A percentile compares a stretch with the other conserved stretches of the same genome.
Conservation (phyloP, 2,888 invertebrate genomes). For the Allygus modestus region DNA sequence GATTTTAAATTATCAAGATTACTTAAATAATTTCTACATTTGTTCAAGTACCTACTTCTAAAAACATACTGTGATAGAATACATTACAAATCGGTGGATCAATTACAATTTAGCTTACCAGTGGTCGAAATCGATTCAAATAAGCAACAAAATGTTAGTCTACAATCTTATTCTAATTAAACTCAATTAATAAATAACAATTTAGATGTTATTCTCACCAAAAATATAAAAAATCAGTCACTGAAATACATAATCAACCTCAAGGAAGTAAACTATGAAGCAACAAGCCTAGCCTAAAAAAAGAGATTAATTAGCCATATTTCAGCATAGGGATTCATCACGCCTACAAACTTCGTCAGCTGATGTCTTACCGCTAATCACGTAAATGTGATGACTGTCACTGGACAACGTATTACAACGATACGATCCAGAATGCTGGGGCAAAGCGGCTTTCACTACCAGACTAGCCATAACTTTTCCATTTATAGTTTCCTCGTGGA, state of each 20-base stretch:
- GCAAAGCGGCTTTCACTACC: constrained; percentile 66
- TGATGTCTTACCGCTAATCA: constrained; percentile 69
- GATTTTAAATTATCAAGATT: too few species aligned
- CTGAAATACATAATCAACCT: not conserved
- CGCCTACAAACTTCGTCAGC: constrained; percentile 4
- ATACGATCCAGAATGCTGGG: constrained; percentile 69
- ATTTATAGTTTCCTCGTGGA: constrained; percentile 61
- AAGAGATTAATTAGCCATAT: constrained; percentile 32
- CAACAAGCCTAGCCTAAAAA: constrained; percentile 21
- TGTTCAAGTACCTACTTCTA: too few species aligned
- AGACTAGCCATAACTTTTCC: constrained; percentile 62
- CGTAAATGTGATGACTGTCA: constrained; percentile 67
- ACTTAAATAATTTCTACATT: too few species aligned
- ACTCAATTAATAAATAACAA: not conserved
- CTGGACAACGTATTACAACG: constrained; percentile 68
- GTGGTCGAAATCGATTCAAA: not conserved
- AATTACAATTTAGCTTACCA: not conserved
- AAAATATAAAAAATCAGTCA: constrained; percentile 14
- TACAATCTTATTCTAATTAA: constrained; percentile 7
- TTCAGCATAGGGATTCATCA: constrained; percentile 25
- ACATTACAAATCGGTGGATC: not conserved
- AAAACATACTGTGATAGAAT: too few species aligned
- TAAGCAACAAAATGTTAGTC: constrained; percentile 13
- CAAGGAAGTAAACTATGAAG: constrained; percentile 22
- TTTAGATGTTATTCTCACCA: not conserved